Percentiles rank a stretch among this genome's conserved stretches.
Conservation (phyloP, 2,888 invertebrate genomes). For the Lithophane semibrunnea region DNA sequence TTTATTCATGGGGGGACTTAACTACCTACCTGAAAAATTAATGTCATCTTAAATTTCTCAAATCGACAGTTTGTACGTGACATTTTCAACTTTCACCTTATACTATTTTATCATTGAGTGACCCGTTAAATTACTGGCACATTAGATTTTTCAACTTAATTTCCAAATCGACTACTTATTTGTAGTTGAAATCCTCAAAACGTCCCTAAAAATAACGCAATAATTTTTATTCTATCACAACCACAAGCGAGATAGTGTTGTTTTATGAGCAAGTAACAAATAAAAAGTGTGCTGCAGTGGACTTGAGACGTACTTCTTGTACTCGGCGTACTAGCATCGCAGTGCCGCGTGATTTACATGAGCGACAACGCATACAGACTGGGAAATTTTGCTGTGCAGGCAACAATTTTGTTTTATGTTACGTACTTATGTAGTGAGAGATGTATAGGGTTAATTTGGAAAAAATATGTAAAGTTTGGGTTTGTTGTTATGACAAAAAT, state of each 20-base stretch:
- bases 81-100: background rate
- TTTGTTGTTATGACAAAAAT: background rate
- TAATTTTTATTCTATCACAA: slow-evolving; percentile 56
- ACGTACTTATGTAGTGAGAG: background rate
- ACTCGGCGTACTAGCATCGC: slow-evolving; percentile 56
- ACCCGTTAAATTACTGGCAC: background rate
- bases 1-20: background rate
- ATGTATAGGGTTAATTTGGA: background rate
- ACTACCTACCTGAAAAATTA: background rate
- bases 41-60: background rate
- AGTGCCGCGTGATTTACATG: slow-evolving; percentile 77
- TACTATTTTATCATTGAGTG: background rate
- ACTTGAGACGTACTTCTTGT: slow-evolving; percentile 50
- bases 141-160: background rate
- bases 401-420: slow-evolving; percentile 50
- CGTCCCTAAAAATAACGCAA: slow-evolving; percentile 20
- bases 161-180: background rate
- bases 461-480: background rate
- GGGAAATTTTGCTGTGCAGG: slow-evolving; percentile 64
- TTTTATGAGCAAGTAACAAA: slow-evolving; percentile 70
- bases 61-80: background rate
- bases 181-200: background rate
- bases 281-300: slow-evolving; percentile 65
- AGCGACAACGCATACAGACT: slow-evolving; percentile 73
- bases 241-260: slow-evolving; percentile 61